Percentiles rank a stretch among this genome's conserved stretches.
These are phyloP conservation scores for Bergia puertoricense DNA, from an alignment of 92 coral and sea anemone species.

Conservation along the genomic window DNA sequence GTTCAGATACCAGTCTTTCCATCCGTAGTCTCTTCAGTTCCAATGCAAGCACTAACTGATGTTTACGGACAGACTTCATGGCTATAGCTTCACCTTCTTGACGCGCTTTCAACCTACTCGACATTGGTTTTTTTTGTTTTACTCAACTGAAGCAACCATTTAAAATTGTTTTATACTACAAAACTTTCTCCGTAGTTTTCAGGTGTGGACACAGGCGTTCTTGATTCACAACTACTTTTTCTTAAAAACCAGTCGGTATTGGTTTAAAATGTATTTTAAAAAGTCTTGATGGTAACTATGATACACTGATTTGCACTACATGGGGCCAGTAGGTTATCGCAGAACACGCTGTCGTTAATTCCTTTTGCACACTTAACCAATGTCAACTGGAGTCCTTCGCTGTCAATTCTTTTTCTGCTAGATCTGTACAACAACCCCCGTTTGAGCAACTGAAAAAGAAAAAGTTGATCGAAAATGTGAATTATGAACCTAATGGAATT, in stretches of 20 bases:
- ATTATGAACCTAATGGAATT: background rate
- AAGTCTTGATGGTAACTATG: too few species aligned
- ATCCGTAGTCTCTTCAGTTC: slow-evolving; percentile 83
- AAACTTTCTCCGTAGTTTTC: background rate
- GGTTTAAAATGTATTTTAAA: too few species aligned
- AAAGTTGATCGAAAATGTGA: background rate
- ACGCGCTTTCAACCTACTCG: background rate
- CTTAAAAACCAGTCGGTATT: background rate
- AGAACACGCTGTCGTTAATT: background rate
- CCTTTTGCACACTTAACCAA: background rate
- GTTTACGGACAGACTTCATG: slow-evolving; percentile 79
- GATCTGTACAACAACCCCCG: background rate
- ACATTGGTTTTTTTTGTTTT: background rate
- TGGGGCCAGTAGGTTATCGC: background rate
- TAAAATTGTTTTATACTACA: too few species aligned
- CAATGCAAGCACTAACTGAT: slow-evolving; percentile 75
- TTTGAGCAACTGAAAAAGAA: background rate
- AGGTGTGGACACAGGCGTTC: background rate
- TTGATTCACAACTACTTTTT: background rate
- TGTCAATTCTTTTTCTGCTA: background rate
- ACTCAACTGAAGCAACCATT: background rate
- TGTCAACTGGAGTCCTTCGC: background rate
- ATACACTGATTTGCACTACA: background rate
- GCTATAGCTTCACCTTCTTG: slow-evolving; percentile 69
- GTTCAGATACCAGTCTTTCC: slow-evolving; percentile 74